A percentile compares a stretch with the other conserved stretches of the same genome.
Conservation (phyloP, 1,140 invertebrate species). For the Aphelenchoides besseyi region DNA sequence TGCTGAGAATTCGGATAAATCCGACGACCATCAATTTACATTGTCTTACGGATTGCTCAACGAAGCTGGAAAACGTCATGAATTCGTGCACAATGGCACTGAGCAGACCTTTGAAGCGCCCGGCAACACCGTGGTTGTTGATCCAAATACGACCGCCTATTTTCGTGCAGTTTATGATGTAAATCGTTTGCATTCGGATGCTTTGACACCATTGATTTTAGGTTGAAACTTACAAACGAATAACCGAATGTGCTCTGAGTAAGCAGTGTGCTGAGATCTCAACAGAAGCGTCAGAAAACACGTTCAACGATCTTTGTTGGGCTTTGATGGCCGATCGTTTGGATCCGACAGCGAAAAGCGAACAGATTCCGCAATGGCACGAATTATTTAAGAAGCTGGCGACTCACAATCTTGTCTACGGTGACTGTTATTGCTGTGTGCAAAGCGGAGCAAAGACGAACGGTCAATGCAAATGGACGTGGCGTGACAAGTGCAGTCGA, state of each 20-base stretch:
- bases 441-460: neutral
- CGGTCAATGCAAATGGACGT: slow-evolving; percentile 27
- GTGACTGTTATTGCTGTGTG: slow-evolving; percentile 28
- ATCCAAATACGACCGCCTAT: slow-evolving; percentile 17
- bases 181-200: neutral
- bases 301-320: slow-evolving; percentile 27
- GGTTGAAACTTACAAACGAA: slow-evolving; percentile 20
- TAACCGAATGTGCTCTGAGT: slow-evolving; percentile 9
- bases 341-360: neutral
- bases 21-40: slow-evolving; percentile 6
- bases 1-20: neutral
- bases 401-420: neutral
- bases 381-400: slow-evolving; percentile 17
- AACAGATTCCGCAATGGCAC: slow-evolving; percentile 27
- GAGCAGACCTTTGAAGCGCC: neutral
- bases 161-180: slow-evolving; percentile 27
- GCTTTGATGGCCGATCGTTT: slow-evolving; percentile 20
- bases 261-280: neutral
- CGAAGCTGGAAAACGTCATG: neutral
- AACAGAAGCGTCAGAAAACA: neutral
- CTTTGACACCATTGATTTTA: neutral
- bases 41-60: slow-evolving; percentile 11
- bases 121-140: slow-evolving; percentile 18
- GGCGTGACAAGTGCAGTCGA: slow-evolving; percentile 15
- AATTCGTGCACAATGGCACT: slow-evolving; percentile 11